Base-by-base conservation (phyloP, 2,113 vertebrate species). In the Pseudonaja textilis region DNA sequence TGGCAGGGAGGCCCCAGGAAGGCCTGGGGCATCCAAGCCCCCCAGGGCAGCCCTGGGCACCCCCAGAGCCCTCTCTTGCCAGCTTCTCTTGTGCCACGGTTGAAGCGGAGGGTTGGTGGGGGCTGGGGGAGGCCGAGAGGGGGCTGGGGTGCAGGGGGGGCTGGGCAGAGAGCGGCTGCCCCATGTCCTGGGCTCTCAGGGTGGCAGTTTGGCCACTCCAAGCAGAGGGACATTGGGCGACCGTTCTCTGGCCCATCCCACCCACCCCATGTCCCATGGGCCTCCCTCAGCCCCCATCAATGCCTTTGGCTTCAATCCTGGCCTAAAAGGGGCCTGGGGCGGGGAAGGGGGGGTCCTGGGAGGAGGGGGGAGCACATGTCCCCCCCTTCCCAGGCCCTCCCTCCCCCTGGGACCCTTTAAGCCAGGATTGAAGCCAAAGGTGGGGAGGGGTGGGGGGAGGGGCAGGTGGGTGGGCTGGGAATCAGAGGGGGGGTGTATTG, bases 181-280 rank as follows among this genome's bases (percentile, higher is more conserved):
- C 69, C 34, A 34, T 0, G 64, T 18, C 12, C 5, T 34, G 5
- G 59, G 26, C 64, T 16, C 1, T 0, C 2, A 0, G 29, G 4
- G 64, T 5, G 64, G 64, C 1, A 16, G 0, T 69, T n/a, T n/a
- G 64, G 29, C 64, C 12, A 14, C 29, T n/a, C 29, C 26, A 29
- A 64, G 61, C 61, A 11, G 5, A n/a, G 12, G 12, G 50, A 50
- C 50, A 10, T 50, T 50, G 50, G 64, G 64, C 64, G n/a, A 69
- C 1, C 0, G 0, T 5, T 14, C 61, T 69, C 61, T 16, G 26
- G 10, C 10, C 59, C 26, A 6, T 0, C 56, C 23, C 56, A 22
- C 8, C 8, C 50, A 50, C 25, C 23, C 26, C 10, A 61, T 11
- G 9, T 11, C 26, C 25, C 25, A 0, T 4, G 1, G 26, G 29